Evolutionary conservation across 37 sponge, comb jelly and placozoan genomes (phyloP).

Genomic region (Halisarca cf. caerulea): DNA sequence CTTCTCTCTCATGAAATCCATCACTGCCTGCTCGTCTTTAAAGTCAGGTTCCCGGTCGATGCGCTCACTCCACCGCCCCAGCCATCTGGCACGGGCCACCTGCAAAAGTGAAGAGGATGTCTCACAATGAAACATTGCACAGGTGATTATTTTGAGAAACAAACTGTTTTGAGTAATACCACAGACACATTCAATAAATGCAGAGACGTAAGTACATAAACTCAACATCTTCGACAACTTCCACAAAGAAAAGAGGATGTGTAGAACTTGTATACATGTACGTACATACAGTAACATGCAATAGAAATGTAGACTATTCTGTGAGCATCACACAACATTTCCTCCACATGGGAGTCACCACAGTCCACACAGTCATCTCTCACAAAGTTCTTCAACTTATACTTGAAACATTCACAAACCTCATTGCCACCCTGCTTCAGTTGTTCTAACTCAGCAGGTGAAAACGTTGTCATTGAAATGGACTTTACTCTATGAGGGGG

Average conservation of each 20-base stretch:
- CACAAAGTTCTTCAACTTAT: background rate
- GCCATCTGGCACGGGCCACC: slow-evolving; percentile 58
- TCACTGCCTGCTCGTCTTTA: slow-evolving; percentile 66
- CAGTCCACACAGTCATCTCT: background rate
- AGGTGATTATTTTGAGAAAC: too few species aligned
- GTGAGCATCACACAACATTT: too few species aligned
- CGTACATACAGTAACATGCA: too few species aligned
- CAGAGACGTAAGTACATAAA: too few species aligned
- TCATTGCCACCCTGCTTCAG: slow-evolving; percentile 89
- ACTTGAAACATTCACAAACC: slow-evolving; percentile 34
- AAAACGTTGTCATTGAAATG: slow-evolving; percentile 93
- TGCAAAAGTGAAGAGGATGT: slow-evolving; percentile 9
- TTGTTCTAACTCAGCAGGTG: slow-evolving; percentile 60
- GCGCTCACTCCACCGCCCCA: slow-evolving; percentile 62
- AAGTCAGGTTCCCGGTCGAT: slow-evolving; percentile 67
- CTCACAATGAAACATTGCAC: too few species aligned
- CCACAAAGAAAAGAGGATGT: too few species aligned
- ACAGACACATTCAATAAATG: too few species aligned
- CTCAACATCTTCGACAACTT: too few species aligned
- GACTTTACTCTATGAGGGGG: slow-evolving; percentile 97
- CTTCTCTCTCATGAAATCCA: slow-evolving; percentile 68
- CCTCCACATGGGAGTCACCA: background rate
- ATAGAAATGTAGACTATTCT: too few species aligned
- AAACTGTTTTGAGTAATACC: too few species aligned
- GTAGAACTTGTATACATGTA: too few species aligned